Evolutionary conservation across 1,140 invertebrate species (phyloP), one percentile per base, ranked within the genome.

Genomic region (Galendromus occidentalis): DNA sequence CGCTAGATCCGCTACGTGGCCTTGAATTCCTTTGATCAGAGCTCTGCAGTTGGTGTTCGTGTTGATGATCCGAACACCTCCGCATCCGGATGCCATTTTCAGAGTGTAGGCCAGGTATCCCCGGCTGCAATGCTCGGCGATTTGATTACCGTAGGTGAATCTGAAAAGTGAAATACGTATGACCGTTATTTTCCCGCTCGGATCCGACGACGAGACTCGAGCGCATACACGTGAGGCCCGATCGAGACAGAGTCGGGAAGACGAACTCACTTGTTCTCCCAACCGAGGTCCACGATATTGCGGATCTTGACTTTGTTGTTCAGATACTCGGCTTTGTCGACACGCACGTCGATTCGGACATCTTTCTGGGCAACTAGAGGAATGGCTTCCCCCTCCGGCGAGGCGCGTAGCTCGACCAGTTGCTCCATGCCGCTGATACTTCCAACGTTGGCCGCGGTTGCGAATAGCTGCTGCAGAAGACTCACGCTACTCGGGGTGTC

Each of bases 231-330:
- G n/a, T n/a, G n/a, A n/a, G n/a, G n/a, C n/a, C n/a, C n/a, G n/a
- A n/a, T n/a, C n/a, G n/a, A n/a, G n/a, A n/a, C n/a, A n/a, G n/a
- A n/a, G n/a, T n/a, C n/a, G n/a, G n/a, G n/a, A n/a, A n/a, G n/a
- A n/a, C n/a, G 14, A 18, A 59, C 51, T 73, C 86, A 86, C 70
- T 84, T 82, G 28, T 84, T 81, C 71, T 93, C 90, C 91, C 91
- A 94, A 66, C 85, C 85, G 73, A 88, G 93, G 70, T 94, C 88
- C 7, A 93, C 89, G 55, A 93, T 82, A 74, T 86, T 91, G 71
- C 85, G 88, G 18, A 92, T 80, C 72, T 91, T 91, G 6, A 95
- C 85, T 75, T 90, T 88, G 0, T 59, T 59, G 51, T 25, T 59
- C 14, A 59, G 22, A 59, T 41, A 41, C 65, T 41, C 65, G 12